phyloP scores from a whole-genome alignment of 1,140 invertebrate genomes.

The Lepidurus packardi region DNA sequence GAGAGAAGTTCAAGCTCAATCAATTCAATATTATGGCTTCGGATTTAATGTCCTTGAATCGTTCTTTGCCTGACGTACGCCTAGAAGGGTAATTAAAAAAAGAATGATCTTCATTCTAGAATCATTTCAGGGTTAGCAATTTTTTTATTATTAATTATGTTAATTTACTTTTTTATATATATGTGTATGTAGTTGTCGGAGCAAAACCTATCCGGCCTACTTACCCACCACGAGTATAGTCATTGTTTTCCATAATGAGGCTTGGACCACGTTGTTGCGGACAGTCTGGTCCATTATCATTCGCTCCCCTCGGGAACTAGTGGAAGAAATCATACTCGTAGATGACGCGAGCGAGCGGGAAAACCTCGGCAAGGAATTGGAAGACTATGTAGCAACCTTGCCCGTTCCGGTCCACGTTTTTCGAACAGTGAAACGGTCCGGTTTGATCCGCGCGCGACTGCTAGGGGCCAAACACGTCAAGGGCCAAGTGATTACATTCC shows the following conservation, averaged over 20 bases:
- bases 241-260: conserved; percentile 97
- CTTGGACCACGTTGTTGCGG: conserved; percentile 89
- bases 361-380: conserved; percentile 69
- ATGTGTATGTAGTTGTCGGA: conserved; percentile 58
- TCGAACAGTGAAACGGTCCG: conserved; percentile 81
- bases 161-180: background rate
- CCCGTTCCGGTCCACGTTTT: conserved; percentile 77
- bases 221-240: conserved; percentile 87
- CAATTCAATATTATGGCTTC: conserved; percentile 98
- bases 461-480: conserved; percentile 85
- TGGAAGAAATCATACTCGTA: conserved; percentile 90
- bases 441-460: conserved; percentile 85
- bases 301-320: conserved; percentile 73
- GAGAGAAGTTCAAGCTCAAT: conserved; percentile 94
- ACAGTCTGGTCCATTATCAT: conserved; percentile 97
- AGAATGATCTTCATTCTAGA: background rate
- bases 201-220: conserved; percentile 65
- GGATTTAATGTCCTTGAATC: conserved; percentile 94
- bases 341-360: conserved; percentile 92
- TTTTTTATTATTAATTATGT: background rate
- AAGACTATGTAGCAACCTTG: conserved; percentile 79
- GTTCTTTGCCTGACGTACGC: conserved; percentile 89
- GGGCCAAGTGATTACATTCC: conserved; percentile 90
- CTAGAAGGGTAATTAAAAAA: conserved; percentile 68
- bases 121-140: background rate